Base-by-base conservation (phyloP, 1,140 invertebrate species). In the Drosophila bocki region DNA sequence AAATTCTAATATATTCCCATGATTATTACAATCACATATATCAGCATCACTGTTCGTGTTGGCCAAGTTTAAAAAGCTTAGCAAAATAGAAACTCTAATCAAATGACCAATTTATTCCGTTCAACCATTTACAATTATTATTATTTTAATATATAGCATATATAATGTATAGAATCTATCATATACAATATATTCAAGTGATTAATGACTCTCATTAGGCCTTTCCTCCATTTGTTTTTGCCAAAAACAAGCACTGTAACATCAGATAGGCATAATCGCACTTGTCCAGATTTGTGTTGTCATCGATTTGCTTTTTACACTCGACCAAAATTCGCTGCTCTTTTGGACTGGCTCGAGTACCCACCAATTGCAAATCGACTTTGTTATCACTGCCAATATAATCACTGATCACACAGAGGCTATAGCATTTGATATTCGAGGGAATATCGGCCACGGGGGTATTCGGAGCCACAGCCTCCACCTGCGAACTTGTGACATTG, bases 211-310 rank as follows among this genome's bases (percentile, higher is more conserved):
- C 45, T 48, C 22, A 29, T 29, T 26, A 11, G 0, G 6, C 42
- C 13, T 48, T 45, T 7, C 42, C 32, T 68, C 11, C 17, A 6
- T 19, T 45, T n/a, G 5, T 6, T 35, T 41, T 26, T 47, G 8
- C 19, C 33, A 57, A 13, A 11, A 41, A 64, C 26, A 77, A 44
- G 17, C 77, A 79, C 42, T 71, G 60, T 0, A 72, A 17, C 11
- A 79, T 60, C 22, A 71, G 44, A 39, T 78, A 79, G 12, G 65
- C 56, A 69, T 79, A 79, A 44, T 72, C 77, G 15, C 77, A 79
- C 1, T 48, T 41, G 11, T 13, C 42, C 33, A 51, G 42, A 13
- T 15, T 26, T n/a, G 12, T 57, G n/a, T 53, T 8, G 17, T 13
- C 50, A 58, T 77, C 65, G 13, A 33, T 47, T 2, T 64, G 13